A percentile compares a stretch with the other conserved stretches of the same genome.
phyloP scores from a whole-genome alignment of 1,140 invertebrate species.

The Penaeus indicus region DNA sequence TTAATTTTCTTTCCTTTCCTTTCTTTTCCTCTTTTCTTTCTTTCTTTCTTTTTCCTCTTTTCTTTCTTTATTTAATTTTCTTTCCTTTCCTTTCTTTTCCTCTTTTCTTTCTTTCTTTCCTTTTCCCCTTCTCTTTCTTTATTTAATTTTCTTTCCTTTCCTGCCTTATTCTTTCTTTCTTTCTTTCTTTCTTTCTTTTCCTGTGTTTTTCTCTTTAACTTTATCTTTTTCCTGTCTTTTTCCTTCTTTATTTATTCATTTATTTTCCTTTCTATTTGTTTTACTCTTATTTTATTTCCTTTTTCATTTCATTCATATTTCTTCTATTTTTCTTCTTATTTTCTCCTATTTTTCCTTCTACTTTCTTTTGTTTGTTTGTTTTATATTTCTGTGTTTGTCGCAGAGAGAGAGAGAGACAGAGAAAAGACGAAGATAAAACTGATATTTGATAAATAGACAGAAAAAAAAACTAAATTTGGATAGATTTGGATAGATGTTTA shows the following conservation, averaged over 20 bases:
- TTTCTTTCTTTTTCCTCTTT: background rate
- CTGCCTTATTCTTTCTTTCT: background rate
- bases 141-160: background rate
- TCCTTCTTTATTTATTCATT: background rate
- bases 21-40: background rate
- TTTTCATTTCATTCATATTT: background rate
- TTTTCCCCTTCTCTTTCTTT: conserved; percentile 3
- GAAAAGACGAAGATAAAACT: too few species aligned
- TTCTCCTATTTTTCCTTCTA: background rate
- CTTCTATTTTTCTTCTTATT: background rate
- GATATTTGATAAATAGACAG: too few species aligned
- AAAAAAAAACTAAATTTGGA: too few species aligned
- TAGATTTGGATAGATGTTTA: too few species aligned
- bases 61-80: background rate
- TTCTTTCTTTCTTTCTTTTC: background rate
- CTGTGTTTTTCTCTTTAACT: background rate
- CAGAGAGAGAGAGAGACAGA: too few species aligned
- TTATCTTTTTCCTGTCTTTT: background rate
- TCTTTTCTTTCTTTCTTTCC: background rate
- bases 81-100: background rate
- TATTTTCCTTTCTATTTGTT: background rate
- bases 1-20: background rate
- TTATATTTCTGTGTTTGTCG: too few species aligned
- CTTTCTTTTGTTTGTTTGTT: too few species aligned
- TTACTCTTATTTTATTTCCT: background rate